phyloP scores from a whole-genome alignment of 2,888 invertebrate genomes.

The Drosophila lutescens region DNA sequence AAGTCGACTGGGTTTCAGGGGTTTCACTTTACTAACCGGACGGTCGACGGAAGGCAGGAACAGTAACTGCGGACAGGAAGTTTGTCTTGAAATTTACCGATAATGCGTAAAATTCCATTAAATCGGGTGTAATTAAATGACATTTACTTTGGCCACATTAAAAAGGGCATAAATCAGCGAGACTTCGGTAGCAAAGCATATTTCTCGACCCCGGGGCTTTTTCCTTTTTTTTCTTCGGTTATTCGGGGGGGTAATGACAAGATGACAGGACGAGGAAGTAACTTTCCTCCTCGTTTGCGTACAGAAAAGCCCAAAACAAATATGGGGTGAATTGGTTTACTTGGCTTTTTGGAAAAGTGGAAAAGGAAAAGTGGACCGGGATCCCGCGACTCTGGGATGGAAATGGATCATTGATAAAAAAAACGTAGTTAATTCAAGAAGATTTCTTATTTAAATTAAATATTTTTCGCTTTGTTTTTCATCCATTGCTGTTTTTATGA shows the following conservation, averaged over 20 bases:
- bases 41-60: conserved; percentile 40
- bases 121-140: conserved; percentile 84
- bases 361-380: conserved; percentile 32
- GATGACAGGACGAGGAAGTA: conserved; percentile 20
- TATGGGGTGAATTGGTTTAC: conserved; percentile 68
- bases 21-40: conserved; percentile 47
- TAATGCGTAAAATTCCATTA: conserved; percentile 84
- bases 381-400: conserved; percentile 19
- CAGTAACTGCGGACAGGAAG: conserved; percentile 21
- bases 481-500: too few species aligned
- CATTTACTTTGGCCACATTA: conserved; percentile 84
- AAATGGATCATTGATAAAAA: conserved; percentile 40
- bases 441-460: too few species aligned
- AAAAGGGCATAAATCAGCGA: conserved; percentile 83
- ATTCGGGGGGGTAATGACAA: conserved; percentile 1
- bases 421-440: too few species aligned
- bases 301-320: conserved; percentile 67
- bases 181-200: conserved; percentile 63
- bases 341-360: conserved; percentile 16
- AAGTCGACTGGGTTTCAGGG: not conserved
- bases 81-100: conserved; percentile 66
- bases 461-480: too few species aligned
- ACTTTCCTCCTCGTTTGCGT: conserved; percentile 68
- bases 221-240: not conserved
- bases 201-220: conserved; percentile 50